These are phyloP conservation scores for Gortyna flavago DNA, from an alignment of 2,888 invertebrate species.

Conservation along the genomic window DNA sequence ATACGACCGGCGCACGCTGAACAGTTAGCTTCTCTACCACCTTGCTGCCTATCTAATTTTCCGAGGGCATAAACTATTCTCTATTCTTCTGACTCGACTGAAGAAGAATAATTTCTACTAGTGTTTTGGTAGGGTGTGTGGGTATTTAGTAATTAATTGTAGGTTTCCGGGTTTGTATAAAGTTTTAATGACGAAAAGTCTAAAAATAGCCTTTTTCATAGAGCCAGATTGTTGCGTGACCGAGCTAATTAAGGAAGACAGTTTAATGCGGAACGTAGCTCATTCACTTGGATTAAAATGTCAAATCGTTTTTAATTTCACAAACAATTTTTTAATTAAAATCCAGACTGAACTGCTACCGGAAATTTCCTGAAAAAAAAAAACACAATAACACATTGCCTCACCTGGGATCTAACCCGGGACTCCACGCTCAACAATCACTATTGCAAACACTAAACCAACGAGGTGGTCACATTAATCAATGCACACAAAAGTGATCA, in stretches of 20 bases:
- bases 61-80: neutral
- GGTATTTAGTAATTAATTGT: neutral
- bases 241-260: conserved; percentile 9
- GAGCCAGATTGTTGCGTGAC: conserved; percentile 23
- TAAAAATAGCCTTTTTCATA: conserved; percentile 17
- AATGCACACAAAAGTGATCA: conserved; percentile 69
- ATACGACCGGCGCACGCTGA: neutral
- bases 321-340: neutral
- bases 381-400: too few relatives aligned
- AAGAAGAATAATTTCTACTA: neutral
- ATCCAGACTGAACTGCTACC: too few relatives aligned
- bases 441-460: conserved; percentile 5
- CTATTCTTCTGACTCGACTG: too few relatives aligned
- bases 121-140: neutral
- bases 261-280: conserved; percentile 4
- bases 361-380: neutral
- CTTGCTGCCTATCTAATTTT: neutral
- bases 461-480: conserved; percentile 71
- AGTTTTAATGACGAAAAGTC: neutral
- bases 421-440: too few relatives aligned
- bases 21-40: too few relatives aligned
- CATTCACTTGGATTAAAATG: conserved; percentile 17
- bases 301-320: neutral
- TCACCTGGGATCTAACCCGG: neutral
- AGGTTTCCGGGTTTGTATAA: neutral